A percentile compares a stretch with the other conserved stretches of the same genome.
phyloP scores from a whole-genome alignment of 2,113 vertebrate genomes.

The Cheirogaleus medius region DNA sequence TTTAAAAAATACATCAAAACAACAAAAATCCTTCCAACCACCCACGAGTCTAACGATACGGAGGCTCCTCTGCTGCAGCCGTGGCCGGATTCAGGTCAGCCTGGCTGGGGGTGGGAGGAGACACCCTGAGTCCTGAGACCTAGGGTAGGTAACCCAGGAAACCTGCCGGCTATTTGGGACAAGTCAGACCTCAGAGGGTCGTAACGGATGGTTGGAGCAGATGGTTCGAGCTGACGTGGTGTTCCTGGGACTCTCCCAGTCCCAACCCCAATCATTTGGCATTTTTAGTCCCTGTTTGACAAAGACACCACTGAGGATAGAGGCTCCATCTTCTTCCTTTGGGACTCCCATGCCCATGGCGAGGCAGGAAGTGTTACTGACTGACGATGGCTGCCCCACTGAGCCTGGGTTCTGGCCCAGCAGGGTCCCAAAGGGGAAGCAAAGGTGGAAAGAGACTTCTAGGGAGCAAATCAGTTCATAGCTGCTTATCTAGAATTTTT shows the following conservation, averaged over 20 bases:
- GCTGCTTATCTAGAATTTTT: not conserved
- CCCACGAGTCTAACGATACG: not conserved
- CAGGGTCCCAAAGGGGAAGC: not conserved
- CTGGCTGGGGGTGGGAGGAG: no score
- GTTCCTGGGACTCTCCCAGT: not conserved
- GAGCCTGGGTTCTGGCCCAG: not conserved
- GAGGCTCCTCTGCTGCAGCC: not conserved
- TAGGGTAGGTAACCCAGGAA: not conserved
- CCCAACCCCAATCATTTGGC: not conserved
- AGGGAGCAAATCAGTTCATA: not conserved
- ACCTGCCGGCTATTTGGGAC: not conserved
- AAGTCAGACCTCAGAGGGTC: not conserved
- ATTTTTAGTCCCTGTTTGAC: not conserved
- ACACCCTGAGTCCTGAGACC: not conserved
- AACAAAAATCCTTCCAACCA: not conserved
- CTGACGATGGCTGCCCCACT: no score
- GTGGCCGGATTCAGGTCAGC: not conserved
- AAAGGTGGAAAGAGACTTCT: not conserved
- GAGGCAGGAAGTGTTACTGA: not conserved
- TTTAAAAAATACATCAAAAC: constrained; percentile 11
- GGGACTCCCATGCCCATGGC: fast-evolving
- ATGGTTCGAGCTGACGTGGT: not conserved
- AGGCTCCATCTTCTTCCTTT: not conserved
- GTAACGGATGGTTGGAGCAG: not conserved
- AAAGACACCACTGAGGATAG: not conserved